These are phyloP conservation scores for Thymelicus lineola DNA, from an alignment of 2,888 invertebrate species.

Conservation along the genomic window DNA sequence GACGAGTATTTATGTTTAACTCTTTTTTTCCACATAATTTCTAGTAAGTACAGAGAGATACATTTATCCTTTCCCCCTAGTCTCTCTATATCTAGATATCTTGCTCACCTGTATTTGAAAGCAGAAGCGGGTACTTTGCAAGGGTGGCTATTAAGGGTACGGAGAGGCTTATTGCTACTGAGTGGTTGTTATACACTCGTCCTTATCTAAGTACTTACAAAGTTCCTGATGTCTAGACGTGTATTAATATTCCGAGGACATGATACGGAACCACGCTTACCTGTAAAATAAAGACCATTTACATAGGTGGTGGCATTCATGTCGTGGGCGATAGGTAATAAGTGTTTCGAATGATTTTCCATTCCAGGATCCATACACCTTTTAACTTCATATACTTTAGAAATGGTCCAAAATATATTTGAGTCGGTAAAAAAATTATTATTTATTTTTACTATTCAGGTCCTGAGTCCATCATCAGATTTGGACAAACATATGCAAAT, in stretches of 20 bases:
- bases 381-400: too few species aligned
- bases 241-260: background rate
- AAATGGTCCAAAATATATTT: too few species aligned
- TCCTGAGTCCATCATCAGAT: too few species aligned
- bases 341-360: too few species aligned
- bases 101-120: conserved; percentile 28
- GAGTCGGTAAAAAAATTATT: too few species aligned
- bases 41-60: too few species aligned
- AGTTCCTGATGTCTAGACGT: conserved; percentile 25
- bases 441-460: too few species aligned
- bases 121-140: conserved; percentile 17
- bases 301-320: too few species aligned
- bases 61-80: background rate
- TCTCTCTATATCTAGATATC: conserved; percentile 2
- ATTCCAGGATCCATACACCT: too few species aligned
- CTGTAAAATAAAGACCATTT: conserved; percentile 6
- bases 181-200: conserved; percentile 34
- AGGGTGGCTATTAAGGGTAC: conserved; percentile 31
- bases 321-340: too few species aligned
- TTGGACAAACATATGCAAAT: too few species aligned
- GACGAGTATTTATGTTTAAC: conserved; percentile 5
- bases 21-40: background rate
- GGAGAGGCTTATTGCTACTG: conserved; percentile 33
- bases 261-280: background rate
- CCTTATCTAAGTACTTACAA: conserved; percentile 28